A percentile compares a stretch with the other conserved stretches of the same genome.
Evolutionary conservation across 2,888 invertebrate species (phyloP).

Genomic region (Rhopalosiphum nymphaeae): DNA sequence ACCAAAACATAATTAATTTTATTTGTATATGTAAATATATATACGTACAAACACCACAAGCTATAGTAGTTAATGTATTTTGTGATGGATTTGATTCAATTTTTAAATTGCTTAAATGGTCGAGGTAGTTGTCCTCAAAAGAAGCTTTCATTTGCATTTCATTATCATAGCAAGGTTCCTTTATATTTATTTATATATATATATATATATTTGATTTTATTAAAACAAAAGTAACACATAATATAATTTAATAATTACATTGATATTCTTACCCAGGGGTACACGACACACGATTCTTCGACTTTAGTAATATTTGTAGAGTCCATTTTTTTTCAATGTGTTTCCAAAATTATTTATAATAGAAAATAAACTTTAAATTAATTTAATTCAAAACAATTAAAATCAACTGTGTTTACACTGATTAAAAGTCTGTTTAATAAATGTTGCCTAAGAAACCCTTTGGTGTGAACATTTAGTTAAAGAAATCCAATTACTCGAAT

Average conservation of each 20-base stretch:
- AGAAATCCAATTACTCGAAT: no score
- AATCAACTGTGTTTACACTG: neutral
- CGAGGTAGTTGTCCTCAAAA: conserved; percentile 72
- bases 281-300: neutral
- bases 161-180: neutral
- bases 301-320: neutral
- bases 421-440: neutral
- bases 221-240: neutral
- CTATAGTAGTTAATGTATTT: conserved; percentile 74
- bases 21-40: neutral
- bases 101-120: conserved; percentile 73
- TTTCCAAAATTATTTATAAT: neutral
- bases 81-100: conserved; percentile 70
- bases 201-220: neutral
- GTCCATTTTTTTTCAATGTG: neutral
- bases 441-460: neutral
- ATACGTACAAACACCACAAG: conserved; percentile 73
- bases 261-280: conserved; percentile 16
- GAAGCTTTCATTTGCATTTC: conserved; percentile 66
- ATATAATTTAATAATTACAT: neutral
- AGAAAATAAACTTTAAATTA: neutral
- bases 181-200: neutral
- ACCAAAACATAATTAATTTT: neutral
- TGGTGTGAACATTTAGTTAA: no score
- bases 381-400: neutral